These are phyloP conservation scores for Chiloscyllium punctatum DNA, from an alignment of 2,797 vertebrate species.

Conservation along the genomic window DNA sequence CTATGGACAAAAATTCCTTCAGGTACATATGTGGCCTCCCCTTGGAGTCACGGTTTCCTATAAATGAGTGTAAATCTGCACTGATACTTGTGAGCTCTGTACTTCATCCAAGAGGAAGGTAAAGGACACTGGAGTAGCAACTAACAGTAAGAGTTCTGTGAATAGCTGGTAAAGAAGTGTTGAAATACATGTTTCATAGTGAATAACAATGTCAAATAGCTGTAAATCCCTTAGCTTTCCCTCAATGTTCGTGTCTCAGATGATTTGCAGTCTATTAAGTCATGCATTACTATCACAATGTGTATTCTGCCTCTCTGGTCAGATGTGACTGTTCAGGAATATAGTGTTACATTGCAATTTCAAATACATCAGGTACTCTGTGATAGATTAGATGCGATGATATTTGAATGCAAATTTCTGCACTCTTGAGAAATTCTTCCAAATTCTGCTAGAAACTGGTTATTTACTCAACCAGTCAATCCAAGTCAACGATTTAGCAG, in stretches of 20 bases:
- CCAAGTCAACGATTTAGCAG: not conserved
- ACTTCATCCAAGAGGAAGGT: not conserved
- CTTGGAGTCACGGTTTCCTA: not conserved
- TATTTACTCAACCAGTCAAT: not conserved
- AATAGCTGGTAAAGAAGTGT: not conserved
- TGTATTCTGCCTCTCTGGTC: not conserved
- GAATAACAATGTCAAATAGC: slow-evolving; percentile 1
- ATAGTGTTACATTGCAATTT: slow-evolving; percentile 6
- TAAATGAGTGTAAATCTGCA: too few species aligned
- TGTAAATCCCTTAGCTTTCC: not conserved
- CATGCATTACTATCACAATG: not conserved
- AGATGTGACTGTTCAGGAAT: not conserved
- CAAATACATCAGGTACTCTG: slow-evolving; percentile 6
- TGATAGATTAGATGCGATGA: slow-evolving; percentile 21
- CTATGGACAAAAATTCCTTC: not conserved
- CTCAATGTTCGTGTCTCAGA: not conserved
- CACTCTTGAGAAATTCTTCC: not conserved
- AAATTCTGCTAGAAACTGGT: not conserved
- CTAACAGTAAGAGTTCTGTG: not conserved
- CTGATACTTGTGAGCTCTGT: not conserved
- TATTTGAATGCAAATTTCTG: slow-evolving; percentile 11
- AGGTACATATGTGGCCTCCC: too few species aligned
- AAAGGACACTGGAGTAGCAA: too few species aligned
- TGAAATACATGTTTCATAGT: slow-evolving; percentile 31
- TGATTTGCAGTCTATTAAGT: not conserved